These are phyloP conservation scores for Petrocephalus microphthalmus DNA, from an alignment of 2,113 vertebrate species.

Conservation along the genomic window DNA sequence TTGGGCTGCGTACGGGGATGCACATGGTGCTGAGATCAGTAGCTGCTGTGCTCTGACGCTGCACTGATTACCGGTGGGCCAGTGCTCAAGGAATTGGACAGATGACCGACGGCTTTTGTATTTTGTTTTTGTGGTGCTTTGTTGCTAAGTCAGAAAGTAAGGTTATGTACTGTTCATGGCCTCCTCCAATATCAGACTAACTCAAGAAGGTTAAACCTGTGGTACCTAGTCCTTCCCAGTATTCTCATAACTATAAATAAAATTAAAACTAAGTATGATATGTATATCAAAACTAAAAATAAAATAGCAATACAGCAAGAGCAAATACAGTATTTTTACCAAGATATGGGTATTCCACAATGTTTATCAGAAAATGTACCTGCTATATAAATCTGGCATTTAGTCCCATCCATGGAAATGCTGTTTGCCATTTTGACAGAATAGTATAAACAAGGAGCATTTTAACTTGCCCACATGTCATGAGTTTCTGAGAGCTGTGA, in stretches of 20 bases:
- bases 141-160: not conserved
- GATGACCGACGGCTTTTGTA: not conserved
- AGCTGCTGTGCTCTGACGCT: not conserved
- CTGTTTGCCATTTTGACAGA: not conserved
- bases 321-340: not conserved
- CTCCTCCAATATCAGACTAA: not conserved
- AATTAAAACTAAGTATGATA: no score
- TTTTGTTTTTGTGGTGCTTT: not conserved
- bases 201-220: not conserved
- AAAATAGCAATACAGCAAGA: not conserved
- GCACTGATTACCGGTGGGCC: not conserved
- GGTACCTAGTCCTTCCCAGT: not conserved
- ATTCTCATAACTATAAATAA: not conserved
- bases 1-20: not conserved
- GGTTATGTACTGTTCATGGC: not conserved
- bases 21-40: not conserved
- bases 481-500: not conserved
- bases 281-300: not conserved
- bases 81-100: not conserved
- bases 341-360: not conserved
- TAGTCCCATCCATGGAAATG: not conserved
- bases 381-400: not conserved
- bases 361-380: not conserved
- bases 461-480: not conserved
- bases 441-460: not conserved